Base-by-base conservation (phyloP, 2,888 invertebrate species). In the Rapana venosa region DNA sequence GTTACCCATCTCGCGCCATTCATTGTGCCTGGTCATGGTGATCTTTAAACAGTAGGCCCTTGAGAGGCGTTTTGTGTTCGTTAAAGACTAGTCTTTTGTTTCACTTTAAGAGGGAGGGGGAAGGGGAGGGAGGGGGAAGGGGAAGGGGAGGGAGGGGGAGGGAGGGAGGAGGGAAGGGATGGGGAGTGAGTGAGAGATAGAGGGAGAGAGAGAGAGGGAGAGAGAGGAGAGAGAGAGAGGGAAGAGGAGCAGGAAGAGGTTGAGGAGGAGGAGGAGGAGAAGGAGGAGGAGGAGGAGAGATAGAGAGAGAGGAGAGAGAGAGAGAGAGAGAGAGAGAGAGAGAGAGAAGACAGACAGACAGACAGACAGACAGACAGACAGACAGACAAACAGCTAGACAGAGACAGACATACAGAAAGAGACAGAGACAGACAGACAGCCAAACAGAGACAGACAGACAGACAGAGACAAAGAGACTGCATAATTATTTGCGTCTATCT, bases 251-350 rank as follows among this genome's bases (percentile, higher is more conserved):
- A 13, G 66, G 66, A 47, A 8, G 15, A 15, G 13, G 22, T n/a
- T n/a, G 61, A 13, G 1, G 74, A n/a, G n/a, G n/a, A n/a, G n/a
- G n/a, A 74, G n/a, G n/a, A 74, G n/a, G n/a, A n/a, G 15, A 15
- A 61, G 22, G 61, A 13, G 1, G 74, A n/a, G n/a, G n/a, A n/a
- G n/a, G n/a, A 74, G n/a, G n/a, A 74, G n/a, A 74, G n/a, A 74
- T 5, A n/a, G 74, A 74, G n/a, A 74, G n/a, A 74, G n/a, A 74
- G n/a, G n/a, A 74, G n/a, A 74, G n/a, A 74, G n/a, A 74, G 74
- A 74, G 26, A n/a, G n/a, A 74, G 74, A 74, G 74, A 74, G 74
- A n/a, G n/a, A 74, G n/a, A 74, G n/a, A 74, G n/a, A 74, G n/a
- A n/a, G n/a, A 74, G n/a, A 74, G n/a, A 6, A 61, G 22, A 20